phyloP scores from a whole-genome alignment of 1,140 invertebrate genomes.

The Ephestia elutella region DNA sequence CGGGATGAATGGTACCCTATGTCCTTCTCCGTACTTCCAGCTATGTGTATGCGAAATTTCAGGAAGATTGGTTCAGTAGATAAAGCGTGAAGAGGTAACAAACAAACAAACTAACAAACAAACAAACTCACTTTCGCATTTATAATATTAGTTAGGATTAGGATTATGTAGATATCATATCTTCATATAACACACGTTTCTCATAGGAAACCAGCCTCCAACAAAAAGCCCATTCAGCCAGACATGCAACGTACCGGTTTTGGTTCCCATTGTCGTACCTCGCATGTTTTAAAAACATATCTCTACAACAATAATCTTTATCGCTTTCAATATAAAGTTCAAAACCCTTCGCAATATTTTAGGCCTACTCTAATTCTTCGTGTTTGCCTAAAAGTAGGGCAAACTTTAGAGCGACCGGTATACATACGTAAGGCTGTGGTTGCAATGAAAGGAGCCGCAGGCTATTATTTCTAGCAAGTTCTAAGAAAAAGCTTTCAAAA shows the following conservation, averaged over 20 bases:
- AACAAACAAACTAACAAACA: no score
- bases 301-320: not conserved
- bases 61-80: no score
- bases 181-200: no score
- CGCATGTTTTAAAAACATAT: not conserved
- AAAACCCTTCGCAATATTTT: not conserved
- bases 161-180: no score
- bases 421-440: not conserved
- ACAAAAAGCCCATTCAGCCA: not conserved
- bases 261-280: not conserved
- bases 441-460: not conserved
- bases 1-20: no score
- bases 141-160: no score
- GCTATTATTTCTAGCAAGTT: not conserved
- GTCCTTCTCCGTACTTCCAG: no score
- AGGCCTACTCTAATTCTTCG: constrained; percentile 1
- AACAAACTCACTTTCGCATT: no score
- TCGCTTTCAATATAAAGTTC: not conserved
- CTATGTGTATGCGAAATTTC: no score
- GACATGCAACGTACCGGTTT: constrained; percentile 4
- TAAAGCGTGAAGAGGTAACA: no score
- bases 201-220: not conserved
- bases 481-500: no score
- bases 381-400: not conserved
- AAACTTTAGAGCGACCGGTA: not conserved